Conservation (phyloP, 2,888 invertebrate species). For the Nebria brevicollis region DNA sequence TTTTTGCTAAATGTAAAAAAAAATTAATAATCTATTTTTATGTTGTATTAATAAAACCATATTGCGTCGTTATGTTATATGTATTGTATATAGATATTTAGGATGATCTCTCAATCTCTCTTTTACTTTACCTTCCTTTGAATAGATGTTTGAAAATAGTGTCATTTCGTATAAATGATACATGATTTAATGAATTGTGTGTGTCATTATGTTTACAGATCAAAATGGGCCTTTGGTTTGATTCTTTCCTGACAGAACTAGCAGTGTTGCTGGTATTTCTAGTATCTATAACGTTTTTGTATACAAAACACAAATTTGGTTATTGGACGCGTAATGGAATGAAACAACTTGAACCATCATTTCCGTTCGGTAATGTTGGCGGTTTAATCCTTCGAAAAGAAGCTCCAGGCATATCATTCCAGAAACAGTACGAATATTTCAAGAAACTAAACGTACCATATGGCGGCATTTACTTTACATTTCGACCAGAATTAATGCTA, state of each 20-base stretch:
- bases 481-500: conserved; percentile 23
- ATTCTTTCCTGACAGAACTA: background rate
- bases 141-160: too few species aligned
- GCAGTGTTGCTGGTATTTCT: background rate
- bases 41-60: too few species aligned
- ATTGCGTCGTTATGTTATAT: too few species aligned
- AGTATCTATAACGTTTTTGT: background rate
- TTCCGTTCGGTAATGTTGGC: conserved; percentile 31
- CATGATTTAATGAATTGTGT: too few species aligned
- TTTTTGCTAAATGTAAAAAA: too few species aligned
- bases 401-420: conserved; percentile 12
- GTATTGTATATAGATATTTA: too few species aligned
- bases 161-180: too few species aligned
- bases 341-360: conserved; percentile 2
- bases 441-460: background rate
- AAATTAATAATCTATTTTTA: too few species aligned
- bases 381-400: conserved; percentile 11
- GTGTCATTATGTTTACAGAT: background rate
- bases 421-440: conserved; percentile 26
- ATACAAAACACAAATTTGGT: conserved; percentile 14
- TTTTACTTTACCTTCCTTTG: too few species aligned
- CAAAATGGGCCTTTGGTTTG: conserved; percentile 7
- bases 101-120: too few species aligned
- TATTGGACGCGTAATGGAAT: conserved; percentile 23
- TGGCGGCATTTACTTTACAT: conserved; percentile 25